Base-by-base conservation (phyloP, 92 coral and sea anemone genomes). In the Palythoa grandiflora region DNA sequence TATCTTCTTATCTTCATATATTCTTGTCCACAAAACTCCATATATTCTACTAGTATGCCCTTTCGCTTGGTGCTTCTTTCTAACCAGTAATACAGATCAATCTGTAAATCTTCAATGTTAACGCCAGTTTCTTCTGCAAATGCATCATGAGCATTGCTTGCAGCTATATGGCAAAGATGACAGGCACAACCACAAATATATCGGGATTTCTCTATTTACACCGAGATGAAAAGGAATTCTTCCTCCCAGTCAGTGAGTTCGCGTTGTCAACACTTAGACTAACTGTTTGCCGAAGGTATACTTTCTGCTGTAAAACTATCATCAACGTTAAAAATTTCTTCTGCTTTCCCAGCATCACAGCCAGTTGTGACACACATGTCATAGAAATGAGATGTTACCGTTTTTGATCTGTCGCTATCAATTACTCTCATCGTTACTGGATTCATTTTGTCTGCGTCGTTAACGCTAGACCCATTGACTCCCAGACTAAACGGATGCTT, bases 341-440 rank as follows among this genome's bases (percentile, higher is more conserved):
- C 88, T 57, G 88, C 93, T 90, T 90, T 90, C 11, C 75, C 50
- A 35, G 85, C 93, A 90, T 90, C 84, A 6, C 84, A 20, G 12
- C 90, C 93, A 74, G 50, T 87, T 11, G 91, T 87, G 61, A 88
- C 81, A 88, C 93, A 91, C 91, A 87, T 88, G 55, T 88, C 68
- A 83, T 72, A 87, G 68, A 79, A 86, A 9, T 79, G 90, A 2
- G 68, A n/a, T 15, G 90, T 87, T n/a, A 87, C 88, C 20, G 60
- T 59, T 84, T 88, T 91, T 38, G 91, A 75, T 55, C 68, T 54
- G 51, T 81, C 53, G 6, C 73, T 84, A 63, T 88, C 89, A 78
- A 91, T 88, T 4, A 91, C 47, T 77, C 71, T 76, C 17, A 87
- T 71, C 16, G 87, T 63, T 16, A 63, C 70, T 63, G 70, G 70